phyloP scores from a whole-genome alignment of 2,113 vertebrate species.

The Burhinus oedicnemus region DNA sequence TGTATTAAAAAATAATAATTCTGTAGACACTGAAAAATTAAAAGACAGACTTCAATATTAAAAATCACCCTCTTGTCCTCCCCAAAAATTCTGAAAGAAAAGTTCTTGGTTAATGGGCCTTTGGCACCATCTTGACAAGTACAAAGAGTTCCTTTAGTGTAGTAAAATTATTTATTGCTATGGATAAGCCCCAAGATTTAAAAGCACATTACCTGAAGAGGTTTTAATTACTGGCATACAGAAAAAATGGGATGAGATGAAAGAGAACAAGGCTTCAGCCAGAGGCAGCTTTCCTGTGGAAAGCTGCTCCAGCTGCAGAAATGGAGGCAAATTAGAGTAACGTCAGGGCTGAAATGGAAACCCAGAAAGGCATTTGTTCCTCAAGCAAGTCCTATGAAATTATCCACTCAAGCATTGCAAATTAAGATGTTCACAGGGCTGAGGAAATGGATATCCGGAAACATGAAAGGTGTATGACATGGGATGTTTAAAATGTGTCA shows the following conservation, averaged over 20 bases:
- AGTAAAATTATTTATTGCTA: background rate
- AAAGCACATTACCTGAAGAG: background rate
- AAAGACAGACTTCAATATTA: background rate
- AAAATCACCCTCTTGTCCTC: background rate
- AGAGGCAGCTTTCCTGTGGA: background rate
- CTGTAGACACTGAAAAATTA: background rate
- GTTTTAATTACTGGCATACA: background rate
- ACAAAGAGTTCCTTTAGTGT: background rate
- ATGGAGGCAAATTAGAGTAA: background rate
- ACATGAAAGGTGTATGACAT: background rate
- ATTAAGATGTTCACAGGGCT: background rate
- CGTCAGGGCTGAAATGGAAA: background rate
- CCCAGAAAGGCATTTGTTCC: background rate
- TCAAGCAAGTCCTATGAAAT: background rate
- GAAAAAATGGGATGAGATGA: background rate
- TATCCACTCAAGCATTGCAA: background rate
- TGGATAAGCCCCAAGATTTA: background rate
- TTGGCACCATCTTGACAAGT: background rate
- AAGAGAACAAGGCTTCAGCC: background rate
- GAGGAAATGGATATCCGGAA: background rate
- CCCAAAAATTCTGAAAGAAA: background rate
- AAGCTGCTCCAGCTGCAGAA: background rate
- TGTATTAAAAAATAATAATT: background rate
- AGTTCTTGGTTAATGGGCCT: background rate
- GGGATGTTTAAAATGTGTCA: background rate